These are phyloP conservation scores for Caenorhabditis angaria DNA, from an alignment of 2,888 invertebrate genomes.

Conservation along the genomic window DNA sequence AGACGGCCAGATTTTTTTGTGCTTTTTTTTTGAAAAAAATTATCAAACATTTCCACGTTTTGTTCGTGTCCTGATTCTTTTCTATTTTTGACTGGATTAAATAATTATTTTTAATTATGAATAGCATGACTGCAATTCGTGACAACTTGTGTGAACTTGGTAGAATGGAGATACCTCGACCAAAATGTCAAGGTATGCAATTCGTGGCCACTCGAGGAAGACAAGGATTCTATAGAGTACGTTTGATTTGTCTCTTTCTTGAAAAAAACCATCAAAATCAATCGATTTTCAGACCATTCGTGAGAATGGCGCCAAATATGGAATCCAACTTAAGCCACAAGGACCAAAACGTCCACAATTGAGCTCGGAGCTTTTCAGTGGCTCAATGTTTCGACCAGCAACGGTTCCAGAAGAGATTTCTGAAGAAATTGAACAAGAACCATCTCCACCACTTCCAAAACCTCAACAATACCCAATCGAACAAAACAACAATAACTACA, in stretches of 20 bases:
- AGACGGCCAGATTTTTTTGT: conserved; percentile 8
- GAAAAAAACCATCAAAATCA: background rate
- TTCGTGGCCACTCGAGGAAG: conserved; percentile 69
- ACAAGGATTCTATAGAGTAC: conserved; percentile 69
- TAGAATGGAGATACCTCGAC: conserved; percentile 67
- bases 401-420: conserved; percentile 39
- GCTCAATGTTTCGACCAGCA: conserved; percentile 23
- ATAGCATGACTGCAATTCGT: conserved; percentile 43
- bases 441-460: background rate
- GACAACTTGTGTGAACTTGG: conserved; percentile 57
- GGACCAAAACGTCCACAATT: conserved; percentile 60
- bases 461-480: conserved; percentile 2
- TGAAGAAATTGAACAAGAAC: conserved; percentile 31
- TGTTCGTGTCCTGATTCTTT: conserved; percentile 8
- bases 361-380: conserved; percentile 44
- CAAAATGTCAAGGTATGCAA: conserved; percentile 68
- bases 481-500: conserved; percentile 37
- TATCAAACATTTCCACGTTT: conserved; percentile 3
- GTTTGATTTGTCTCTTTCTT: conserved; percentile 5
- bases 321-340: conserved; percentile 59
- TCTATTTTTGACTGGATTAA: background rate
- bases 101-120: background rate
- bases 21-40: conserved; percentile 15
- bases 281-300: conserved; percentile 55
- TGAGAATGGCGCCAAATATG: conserved; percentile 65